Evolutionary conservation across 2,113 vertebrate genomes (phyloP).

Genomic region (Ptyas mucosa): DNA sequence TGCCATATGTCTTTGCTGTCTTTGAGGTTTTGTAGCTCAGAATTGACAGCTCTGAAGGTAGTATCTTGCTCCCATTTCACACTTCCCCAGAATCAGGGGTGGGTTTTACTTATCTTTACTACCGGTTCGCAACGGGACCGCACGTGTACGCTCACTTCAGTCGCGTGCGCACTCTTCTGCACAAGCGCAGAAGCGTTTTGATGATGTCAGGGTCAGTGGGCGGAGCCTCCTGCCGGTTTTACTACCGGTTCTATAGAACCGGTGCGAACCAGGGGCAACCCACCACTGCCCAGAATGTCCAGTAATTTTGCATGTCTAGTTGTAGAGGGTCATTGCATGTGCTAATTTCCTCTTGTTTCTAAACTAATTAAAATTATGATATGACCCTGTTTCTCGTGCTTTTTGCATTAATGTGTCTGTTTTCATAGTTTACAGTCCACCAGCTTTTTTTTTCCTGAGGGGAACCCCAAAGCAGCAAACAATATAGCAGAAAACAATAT

Average conservation of each 20-base stretch:
- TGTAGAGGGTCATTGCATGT: not conserved
- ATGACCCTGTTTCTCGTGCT: not conserved
- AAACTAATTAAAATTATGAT: not conserved
- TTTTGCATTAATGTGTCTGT: not conserved
- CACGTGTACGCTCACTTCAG: too few relatives aligned
- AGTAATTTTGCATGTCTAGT: not conserved
- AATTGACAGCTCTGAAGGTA: not conserved
- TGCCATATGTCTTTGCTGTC: not conserved
- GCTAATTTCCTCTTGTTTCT: not conserved
- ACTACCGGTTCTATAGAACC: too few relatives aligned
- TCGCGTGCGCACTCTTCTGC: too few relatives aligned
- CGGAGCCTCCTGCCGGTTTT: too few relatives aligned
- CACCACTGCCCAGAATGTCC: not conserved
- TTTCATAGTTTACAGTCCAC: not conserved
- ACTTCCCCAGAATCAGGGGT: not conserved
- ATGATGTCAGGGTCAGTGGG: too few relatives aligned
- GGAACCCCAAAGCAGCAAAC: not conserved
- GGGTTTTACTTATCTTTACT: too few relatives aligned
- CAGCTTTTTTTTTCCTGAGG: not conserved
- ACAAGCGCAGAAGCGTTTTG: too few relatives aligned
- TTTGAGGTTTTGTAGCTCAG: not conserved
- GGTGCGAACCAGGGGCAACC: too few relatives aligned
- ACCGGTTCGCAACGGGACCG: accelerated
- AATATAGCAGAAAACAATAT: not conserved
- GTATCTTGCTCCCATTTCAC: not conserved